Evolutionary conservation across 2,888 invertebrate genomes (phyloP), one percentile per base, ranked within the genome.

Genomic region (Aleiodes testaceus): DNA sequence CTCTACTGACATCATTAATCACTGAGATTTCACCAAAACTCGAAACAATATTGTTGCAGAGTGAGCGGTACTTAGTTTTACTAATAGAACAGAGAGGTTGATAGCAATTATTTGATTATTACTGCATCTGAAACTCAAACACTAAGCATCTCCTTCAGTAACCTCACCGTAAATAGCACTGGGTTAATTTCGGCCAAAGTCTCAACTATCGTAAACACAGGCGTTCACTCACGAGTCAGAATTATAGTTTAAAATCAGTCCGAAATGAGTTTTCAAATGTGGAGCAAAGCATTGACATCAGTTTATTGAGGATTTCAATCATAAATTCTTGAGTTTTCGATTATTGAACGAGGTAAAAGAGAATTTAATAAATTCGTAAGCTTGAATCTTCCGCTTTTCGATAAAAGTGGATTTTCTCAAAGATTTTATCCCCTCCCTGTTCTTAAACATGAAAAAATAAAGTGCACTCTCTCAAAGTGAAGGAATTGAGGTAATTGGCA

Each of bases 101-200:
- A 7, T 36, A 36, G 36, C 42, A 42, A 59, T 59, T 59, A 59
- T 36, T 59, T 59, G 36, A 81, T 82, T 81, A 82, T 82, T 79
- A 77, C 81, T 76, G 79, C 79, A 80, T 77, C 76, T 75, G 72
- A 75, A 80, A 80, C 77, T 79, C 79, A 81, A 81, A 79, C 76
- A 78, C 73, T 71, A 6, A 36, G 36, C 6, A 36, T 36, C 36
- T 69, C 64, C 59, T 64, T 53, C 36, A 50, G 22, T 44, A 55
- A 50, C 66, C 49, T 9, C n/a, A 61, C 69, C 53, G 64, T 71
- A 66, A 64, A 72, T 77, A 73, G 36, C 67, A 67, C 70, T 69
- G 16, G 16, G 42, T 53, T 26, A 30, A 53, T 30, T 53, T 30
- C n/a, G 72, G 45, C 16, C 50, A 22, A 42, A 26, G 36, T 68